phyloP scores from a whole-genome alignment of 2,797 vertebrate species.

The Mionectes olivaceus region DNA sequence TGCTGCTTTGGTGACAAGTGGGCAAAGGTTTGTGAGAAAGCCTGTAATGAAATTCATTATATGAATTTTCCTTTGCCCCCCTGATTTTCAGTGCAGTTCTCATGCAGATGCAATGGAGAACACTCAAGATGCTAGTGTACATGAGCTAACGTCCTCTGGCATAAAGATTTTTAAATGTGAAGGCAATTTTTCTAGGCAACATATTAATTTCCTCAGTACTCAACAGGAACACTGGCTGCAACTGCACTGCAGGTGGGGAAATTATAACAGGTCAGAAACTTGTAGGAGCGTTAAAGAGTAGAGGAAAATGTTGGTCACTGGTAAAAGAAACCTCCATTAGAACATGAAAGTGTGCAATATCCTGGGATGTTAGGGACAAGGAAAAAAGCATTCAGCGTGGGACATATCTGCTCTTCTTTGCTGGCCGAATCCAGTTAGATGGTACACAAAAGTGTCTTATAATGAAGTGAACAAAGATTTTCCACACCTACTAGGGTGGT shows the following conservation, averaged over 20 bases:
- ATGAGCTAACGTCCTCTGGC: neutral
- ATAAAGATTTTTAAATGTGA: neutral
- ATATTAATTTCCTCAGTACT: slow-evolving; percentile 10
- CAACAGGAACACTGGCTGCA: neutral
- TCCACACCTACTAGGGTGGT: slow-evolving; percentile 66
- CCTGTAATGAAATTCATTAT: neutral
- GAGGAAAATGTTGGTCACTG: slow-evolving; percentile 55
- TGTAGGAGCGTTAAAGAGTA: neutral
- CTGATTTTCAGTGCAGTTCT: neutral
- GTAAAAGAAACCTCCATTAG: slow-evolving; percentile 68
- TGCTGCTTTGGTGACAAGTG: neutral
- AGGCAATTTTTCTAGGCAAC: neutral
- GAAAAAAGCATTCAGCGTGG: slow-evolving; percentile 48
- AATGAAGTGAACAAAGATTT: slow-evolving; percentile 76
- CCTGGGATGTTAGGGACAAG: slow-evolving; percentile 44
- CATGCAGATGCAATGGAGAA: neutral
- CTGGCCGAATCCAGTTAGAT: slow-evolving; percentile 60
- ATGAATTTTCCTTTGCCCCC: neutral
- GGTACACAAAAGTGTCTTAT: slow-evolving; percentile 67
- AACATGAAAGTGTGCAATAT: slow-evolving; percentile 58
- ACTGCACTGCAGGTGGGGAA: slow-evolving; percentile 32
- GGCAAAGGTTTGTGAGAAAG: neutral
- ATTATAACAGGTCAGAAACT: slow-evolving; percentile 68
- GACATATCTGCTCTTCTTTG: slow-evolving; percentile 63
- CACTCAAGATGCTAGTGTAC: neutral